Evolutionary conservation across 1,140 invertebrate species (phyloP).

Genomic region (Subanguina moxae): DNA sequence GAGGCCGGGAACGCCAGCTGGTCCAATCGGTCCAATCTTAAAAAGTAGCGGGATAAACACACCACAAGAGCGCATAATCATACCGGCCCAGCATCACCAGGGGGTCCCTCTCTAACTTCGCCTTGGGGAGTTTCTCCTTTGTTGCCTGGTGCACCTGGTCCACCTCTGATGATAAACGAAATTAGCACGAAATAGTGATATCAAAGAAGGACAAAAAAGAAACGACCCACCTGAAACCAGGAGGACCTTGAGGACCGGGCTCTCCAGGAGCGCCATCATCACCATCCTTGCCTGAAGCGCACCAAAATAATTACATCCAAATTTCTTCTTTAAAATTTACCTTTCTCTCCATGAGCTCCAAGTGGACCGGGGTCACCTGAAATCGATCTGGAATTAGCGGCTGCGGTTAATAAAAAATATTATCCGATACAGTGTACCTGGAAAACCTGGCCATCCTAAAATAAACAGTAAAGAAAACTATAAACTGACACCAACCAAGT

Average conservation of each 20-base stretch:
- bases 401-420: neutral
- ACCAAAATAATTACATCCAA: neutral
- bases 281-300: constrained; percentile 39
- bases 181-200: neutral
- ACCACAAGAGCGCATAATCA: neutral
- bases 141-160: constrained; percentile 57
- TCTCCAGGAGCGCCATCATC: constrained; percentile 57
- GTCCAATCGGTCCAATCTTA: constrained; percentile 52
- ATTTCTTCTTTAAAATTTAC: constrained; percentile 12
- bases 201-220: neutral
- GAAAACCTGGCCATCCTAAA: constrained; percentile 55
- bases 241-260: constrained; percentile 51
- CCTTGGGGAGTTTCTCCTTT: constrained; percentile 56
- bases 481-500: no score
- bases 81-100: constrained; percentile 52
- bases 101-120: constrained; percentile 56
- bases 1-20: constrained; percentile 55
- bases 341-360: constrained; percentile 46
- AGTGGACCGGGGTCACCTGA: constrained; percentile 45
- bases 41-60: neutral
- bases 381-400: no score
- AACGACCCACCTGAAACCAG: constrained; percentile 37
- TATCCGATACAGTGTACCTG: constrained; percentile 27
- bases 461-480: neutral
- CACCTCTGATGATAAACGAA: constrained; percentile 22